Evolutionary conservation across 2,888 invertebrate genomes (phyloP).

Genomic region (Automeris io): DNA sequence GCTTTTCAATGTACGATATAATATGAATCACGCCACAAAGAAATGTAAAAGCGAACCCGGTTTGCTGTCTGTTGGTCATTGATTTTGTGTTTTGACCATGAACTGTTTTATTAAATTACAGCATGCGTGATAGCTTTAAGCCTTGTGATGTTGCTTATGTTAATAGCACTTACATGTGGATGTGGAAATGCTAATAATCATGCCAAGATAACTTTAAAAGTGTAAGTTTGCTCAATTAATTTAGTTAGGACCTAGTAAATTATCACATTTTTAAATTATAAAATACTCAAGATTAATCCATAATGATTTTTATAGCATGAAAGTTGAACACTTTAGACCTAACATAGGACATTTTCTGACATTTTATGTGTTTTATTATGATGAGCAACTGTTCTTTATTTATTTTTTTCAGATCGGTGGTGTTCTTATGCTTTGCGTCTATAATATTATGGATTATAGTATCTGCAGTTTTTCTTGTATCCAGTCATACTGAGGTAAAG

Average conservation of each 20-base stretch:
- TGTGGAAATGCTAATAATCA: constrained; percentile 58
- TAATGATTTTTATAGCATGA: too few relatives aligned
- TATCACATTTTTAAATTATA: too few relatives aligned
- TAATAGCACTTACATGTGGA: constrained; percentile 70
- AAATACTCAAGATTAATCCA: too few relatives aligned
- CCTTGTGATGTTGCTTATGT: constrained; percentile 60
- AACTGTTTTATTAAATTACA: constrained; percentile 26
- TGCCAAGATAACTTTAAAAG: constrained; percentile 57
- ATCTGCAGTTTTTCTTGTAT: constrained; percentile 75
- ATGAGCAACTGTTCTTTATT: constrained; percentile 7
- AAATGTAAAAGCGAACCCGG: too few relatives aligned
- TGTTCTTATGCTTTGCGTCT: constrained; percentile 76
- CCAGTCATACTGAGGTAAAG: constrained; percentile 80
- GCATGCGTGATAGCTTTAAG: constrained; percentile 55
- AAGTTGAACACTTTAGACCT: too few relatives aligned
- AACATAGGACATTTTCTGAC: neutral
- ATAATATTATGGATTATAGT: constrained; percentile 78
- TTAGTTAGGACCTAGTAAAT: neutral
- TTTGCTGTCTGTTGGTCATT: too few relatives aligned
- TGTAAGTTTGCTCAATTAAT: constrained; percentile 39
- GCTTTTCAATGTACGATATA: too few relatives aligned
- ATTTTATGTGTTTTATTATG: neutral
- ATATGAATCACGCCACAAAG: too few relatives aligned
- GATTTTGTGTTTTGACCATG: too few relatives aligned
- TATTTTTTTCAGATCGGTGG: constrained; percentile 61